Conservation (phyloP, 1,140 invertebrate genomes). For the Tachypleus tridentatus region DNA sequence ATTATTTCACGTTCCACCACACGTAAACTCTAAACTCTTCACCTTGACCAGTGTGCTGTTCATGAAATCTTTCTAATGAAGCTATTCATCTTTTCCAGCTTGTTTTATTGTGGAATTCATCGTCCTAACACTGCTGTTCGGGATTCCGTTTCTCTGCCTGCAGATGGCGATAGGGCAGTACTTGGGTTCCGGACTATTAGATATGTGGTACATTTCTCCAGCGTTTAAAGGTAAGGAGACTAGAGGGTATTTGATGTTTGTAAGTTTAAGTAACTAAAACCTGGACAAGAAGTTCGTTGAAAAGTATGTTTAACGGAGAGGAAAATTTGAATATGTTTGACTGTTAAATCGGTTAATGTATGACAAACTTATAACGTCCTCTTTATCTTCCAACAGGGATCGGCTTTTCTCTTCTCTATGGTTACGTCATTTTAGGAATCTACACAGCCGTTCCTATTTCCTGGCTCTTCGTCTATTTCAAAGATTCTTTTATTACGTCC, state of each 20-base stretch:
- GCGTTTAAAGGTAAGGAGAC: slow-evolving; percentile 53
- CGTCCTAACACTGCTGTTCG: slow-evolving; percentile 64
- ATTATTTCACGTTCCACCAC: too few relatives aligned
- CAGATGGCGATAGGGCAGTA: slow-evolving; percentile 74
- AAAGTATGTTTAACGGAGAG: too few relatives aligned
- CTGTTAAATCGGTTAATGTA: too few relatives aligned
- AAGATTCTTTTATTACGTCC: slow-evolving; percentile 75
- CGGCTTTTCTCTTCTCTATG: slow-evolving; percentile 62
- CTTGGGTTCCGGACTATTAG: slow-evolving; percentile 65
- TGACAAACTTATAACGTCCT: background rate
- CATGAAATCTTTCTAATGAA: too few relatives aligned
- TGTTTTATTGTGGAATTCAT: slow-evolving; percentile 75
- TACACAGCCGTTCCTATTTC: slow-evolving; percentile 75
- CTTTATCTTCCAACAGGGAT: slow-evolving; percentile 41
- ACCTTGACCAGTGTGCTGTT: too few relatives aligned
- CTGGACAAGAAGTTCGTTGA: too few relatives aligned
- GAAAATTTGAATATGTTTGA: too few relatives aligned
- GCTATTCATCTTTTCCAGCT: background rate
- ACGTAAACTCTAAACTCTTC: too few relatives aligned
- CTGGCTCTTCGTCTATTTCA: slow-evolving; percentile 78
- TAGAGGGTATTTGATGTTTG: too few relatives aligned
- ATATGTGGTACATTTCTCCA: slow-evolving; percentile 87
- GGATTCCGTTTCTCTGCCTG: slow-evolving; percentile 71
- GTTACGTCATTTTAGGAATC: slow-evolving; percentile 66
- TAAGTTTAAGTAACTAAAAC: too few relatives aligned